phyloP scores from a whole-genome alignment of 2,888 invertebrate species.

The Parapristionchus giblindavisi region DNA sequence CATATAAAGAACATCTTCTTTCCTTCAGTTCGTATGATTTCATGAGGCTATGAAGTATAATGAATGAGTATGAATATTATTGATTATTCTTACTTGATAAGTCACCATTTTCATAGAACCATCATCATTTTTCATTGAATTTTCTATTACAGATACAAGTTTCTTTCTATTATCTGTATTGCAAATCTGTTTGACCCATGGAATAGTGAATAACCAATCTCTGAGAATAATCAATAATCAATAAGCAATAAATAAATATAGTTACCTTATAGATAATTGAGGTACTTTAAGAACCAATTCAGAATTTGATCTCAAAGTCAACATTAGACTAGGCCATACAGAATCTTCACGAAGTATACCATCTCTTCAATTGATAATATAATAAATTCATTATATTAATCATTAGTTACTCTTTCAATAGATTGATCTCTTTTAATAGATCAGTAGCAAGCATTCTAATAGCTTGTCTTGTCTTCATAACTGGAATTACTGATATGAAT shows the following conservation, averaged over 20 bases:
- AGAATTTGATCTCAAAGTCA: neutral
- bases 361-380: constrained; percentile 4
- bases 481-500: constrained; percentile 38
- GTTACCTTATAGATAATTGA: constrained; percentile 10
- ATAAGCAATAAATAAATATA: neutral
- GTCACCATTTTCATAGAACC: constrained; percentile 2
- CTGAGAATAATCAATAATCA: neutral
- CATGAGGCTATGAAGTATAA: constrained; percentile 2
- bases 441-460: constrained; percentile 43
- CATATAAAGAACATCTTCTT: constrained; percentile 8
- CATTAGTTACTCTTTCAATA: constrained; percentile 39
- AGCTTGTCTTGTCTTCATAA: constrained; percentile 45
- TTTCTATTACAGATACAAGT: constrained; percentile 12
- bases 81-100: constrained; percentile 1
- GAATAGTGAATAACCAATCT: constrained; percentile 24
- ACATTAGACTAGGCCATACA: constrained; percentile 1
- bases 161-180: constrained; percentile 11
- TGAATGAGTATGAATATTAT: neutral
- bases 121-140: neutral
- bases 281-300: constrained; percentile 4
- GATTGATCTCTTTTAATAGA: constrained; percentile 38
- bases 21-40: neutral
- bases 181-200: constrained; percentile 34
- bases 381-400: too few species aligned
- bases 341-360: constrained; percentile 19